Base-by-base conservation (phyloP, 2,113 vertebrate genomes). In the Hippocampus abdominalis region DNA sequence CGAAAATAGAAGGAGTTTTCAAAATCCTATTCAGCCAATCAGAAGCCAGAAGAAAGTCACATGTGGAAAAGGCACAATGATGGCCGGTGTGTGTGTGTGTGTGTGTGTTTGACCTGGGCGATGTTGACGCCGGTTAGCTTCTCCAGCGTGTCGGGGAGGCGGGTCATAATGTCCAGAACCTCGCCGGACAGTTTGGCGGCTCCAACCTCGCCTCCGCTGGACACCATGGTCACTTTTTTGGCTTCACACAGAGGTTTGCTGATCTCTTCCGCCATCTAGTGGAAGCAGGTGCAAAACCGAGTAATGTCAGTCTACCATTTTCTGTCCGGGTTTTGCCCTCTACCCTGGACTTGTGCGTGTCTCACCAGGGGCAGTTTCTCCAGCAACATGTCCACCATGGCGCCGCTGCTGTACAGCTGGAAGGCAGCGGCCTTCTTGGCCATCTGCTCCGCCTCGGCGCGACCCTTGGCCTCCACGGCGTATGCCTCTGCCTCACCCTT, bases 361-460 rank as follows among this genome's bases (percentile, higher is more conserved):
- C 91, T 84, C 51, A 96, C 95, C 93, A 95, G 76, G 0, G 95
- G 95, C 75, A 97, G 90, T 74, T 94, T 95, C 90, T 95, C 94
- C 75, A 97, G 91, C 85, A 97, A 89, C 95, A 97, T 94, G 78
- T 96, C 95, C 78, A 96, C 93, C 89, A 96, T 94, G 69, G 95
- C 95, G 2, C 94, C 95, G 1, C 96, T 94, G 76, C 94, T 90
- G 84, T 96, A 97, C 81, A 95, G 84, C 74, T 92, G 89, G 87
- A 96, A 97, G 3, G 95, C 94, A 8, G 96, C 94, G 0, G 95
- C 95, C 70, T 97, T 97, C 90, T 96, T 95, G 49, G 77, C 20
- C 95, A 97, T 95, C 91, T 97, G 95, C 86, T 95, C 93, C 0
- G 95, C 95, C 62, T 97, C 95, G 0, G 95, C 95, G 1, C 90